Evolutionary conservation across 2,113 vertebrate genomes (phyloP).

Genomic region (Oxygymnocypris stewartii): DNA sequence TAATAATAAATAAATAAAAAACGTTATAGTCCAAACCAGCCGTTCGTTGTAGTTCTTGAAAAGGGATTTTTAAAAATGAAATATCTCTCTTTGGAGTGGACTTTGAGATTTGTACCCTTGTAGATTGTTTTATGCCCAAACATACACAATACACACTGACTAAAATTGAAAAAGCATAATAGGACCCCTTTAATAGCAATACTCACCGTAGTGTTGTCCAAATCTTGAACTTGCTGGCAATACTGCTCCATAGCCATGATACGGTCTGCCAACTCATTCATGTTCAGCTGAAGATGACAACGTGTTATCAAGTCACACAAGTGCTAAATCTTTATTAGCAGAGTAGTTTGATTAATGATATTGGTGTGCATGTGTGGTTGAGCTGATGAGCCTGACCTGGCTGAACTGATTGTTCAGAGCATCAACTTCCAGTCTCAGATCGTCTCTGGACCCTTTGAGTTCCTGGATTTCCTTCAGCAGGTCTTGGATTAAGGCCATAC

Average conservation of each 20-base stretch:
- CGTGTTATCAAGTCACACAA: not conserved
- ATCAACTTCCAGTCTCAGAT: conserved; percentile 60
- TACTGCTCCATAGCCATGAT: conserved; percentile 53
- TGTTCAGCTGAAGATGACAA: conserved; percentile 33
- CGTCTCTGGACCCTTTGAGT: conserved; percentile 58
- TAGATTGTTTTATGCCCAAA: no score
- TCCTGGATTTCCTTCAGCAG: conserved; percentile 63
- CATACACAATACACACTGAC: no score
- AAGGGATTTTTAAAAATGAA: no score
- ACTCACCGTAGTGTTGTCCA: conserved; percentile 56
- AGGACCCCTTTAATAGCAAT: not conserved
- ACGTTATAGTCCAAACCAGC: no score
- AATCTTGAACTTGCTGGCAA: conserved; percentile 61
- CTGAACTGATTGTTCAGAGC: conserved; percentile 54
- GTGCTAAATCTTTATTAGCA: not conserved
- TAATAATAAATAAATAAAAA: no score
- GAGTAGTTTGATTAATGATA: not conserved
- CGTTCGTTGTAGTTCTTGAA: no score
- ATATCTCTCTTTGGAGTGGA: no score
- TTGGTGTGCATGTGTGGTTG: not conserved
- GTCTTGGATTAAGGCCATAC: conserved; percentile 63
- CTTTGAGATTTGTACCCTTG: no score
- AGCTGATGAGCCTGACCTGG: conserved; percentile 30
- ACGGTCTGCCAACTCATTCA: conserved; percentile 27
- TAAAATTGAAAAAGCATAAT: no score